Percentiles rank a stretch among this genome's conserved stretches.
Conservation (phyloP, 2,113 vertebrate genomes). For the Nycticorax nycticorax region DNA sequence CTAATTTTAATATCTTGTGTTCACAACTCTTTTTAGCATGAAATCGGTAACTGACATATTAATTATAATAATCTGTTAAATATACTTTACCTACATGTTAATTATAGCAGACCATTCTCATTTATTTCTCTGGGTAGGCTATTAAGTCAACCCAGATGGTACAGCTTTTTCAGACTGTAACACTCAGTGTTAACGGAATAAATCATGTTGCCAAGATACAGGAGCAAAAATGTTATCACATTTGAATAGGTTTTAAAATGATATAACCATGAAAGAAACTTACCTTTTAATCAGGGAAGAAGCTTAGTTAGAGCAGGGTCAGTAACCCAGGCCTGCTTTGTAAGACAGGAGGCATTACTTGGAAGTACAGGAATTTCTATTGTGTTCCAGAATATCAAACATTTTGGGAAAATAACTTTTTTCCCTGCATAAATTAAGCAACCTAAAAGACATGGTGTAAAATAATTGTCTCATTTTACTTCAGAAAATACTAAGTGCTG, state of each 20-base stretch:
- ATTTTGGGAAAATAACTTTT: not conserved
- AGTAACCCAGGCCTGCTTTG: conserved; percentile 15
- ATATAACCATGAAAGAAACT: conserved; percentile 69
- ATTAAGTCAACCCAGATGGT: conserved; percentile 85
- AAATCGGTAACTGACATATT: conserved; percentile 82
- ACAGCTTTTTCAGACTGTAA: conserved; percentile 78
- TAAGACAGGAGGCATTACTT: not conserved
- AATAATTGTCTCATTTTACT: not conserved
- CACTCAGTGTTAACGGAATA: conserved; percentile 78
- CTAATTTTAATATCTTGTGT: conserved; percentile 77
- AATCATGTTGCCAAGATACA: conserved; percentile 85
- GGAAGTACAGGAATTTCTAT: conserved; percentile 51
- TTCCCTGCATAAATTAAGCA: not conserved
- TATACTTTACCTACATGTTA: conserved; percentile 84
- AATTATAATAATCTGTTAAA: conserved; percentile 86
- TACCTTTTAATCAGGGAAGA: conserved; percentile 63
- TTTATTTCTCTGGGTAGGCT: conserved; percentile 81
- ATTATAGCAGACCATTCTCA: conserved; percentile 81
- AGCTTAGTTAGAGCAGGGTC: conserved; percentile 56
- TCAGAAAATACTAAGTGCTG: not conserved
- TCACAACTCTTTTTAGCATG: conserved; percentile 78
- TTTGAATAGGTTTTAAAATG: conserved; percentile 77
- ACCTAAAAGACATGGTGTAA: not conserved
- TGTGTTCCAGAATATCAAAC: conserved; percentile 35
- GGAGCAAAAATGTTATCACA: conserved; percentile 78